phyloP scores from a whole-genome alignment of 2,888 invertebrate species.

The Aspidiotus destructor region DNA sequence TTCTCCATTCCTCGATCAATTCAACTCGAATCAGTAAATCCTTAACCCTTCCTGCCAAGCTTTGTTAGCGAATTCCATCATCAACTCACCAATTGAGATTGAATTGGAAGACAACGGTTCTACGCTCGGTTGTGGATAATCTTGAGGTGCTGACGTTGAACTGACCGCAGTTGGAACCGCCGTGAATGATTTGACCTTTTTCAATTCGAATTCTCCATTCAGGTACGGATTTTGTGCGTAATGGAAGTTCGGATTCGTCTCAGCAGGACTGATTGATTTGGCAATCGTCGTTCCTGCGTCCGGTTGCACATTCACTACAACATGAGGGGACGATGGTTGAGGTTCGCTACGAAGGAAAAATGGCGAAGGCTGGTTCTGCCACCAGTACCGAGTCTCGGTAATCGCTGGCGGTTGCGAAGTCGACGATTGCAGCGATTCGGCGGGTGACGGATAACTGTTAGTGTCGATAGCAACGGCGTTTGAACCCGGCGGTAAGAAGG shows the following conservation, averaged over 20 bases:
- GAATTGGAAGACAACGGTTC: neutral
- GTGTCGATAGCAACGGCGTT: neutral
- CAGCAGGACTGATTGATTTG: neutral
- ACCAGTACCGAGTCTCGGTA: slow-evolving; percentile 6
- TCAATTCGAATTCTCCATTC: neutral
- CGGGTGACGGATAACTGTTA: neutral
- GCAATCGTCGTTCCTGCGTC: neutral
- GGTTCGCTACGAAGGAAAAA: neutral
- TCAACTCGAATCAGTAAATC: too few species aligned
- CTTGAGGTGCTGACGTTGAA: neutral
- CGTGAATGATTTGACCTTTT: neutral
- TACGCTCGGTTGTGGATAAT: neutral
- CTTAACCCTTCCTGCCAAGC: too few species aligned
- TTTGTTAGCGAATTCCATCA: too few species aligned
- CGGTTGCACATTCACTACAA: neutral
- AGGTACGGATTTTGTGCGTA: slow-evolving; percentile 16
- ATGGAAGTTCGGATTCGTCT: neutral
- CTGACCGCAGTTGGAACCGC: neutral
- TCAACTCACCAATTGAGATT: neutral
- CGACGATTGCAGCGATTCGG: neutral
- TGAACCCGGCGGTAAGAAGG: neutral
- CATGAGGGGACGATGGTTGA: neutral
- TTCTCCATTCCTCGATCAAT: too few species aligned
- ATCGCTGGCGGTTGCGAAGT: neutral
- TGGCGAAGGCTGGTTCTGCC: slow-evolving; percentile 13